Conservation (phyloP, 2,797 vertebrate genomes). For the Xenentodon cancila region DNA sequence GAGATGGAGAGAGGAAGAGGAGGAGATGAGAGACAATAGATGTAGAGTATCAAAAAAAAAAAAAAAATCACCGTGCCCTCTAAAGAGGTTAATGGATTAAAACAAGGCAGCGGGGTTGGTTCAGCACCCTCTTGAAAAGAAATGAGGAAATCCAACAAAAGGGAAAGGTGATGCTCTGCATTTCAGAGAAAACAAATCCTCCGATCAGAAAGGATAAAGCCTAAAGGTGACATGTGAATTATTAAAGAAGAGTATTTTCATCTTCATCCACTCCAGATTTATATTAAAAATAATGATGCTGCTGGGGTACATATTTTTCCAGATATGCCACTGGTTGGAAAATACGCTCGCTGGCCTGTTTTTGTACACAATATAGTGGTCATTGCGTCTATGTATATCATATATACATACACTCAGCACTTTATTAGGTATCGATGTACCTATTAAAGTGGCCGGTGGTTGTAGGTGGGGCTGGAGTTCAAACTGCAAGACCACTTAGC, state of each 20-base stretch:
- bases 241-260: slow-evolving; percentile 33
- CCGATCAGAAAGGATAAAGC: slow-evolving; percentile 40
- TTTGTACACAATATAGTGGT: too few relatives aligned
- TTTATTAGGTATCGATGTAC: too few relatives aligned
- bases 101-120: slow-evolving; percentile 50
- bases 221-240: slow-evolving; percentile 42
- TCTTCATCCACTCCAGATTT: slow-evolving; percentile 49
- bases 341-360: slow-evolving; percentile 2
- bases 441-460: too few relatives aligned
- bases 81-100: slow-evolving; percentile 69
- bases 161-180: slow-evolving; percentile 46
- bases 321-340: slow-evolving; percentile 68
- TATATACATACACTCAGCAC: too few relatives aligned
- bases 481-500: slow-evolving; percentile 72
- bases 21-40: slow-evolving; percentile 42
- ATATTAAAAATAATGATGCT: slow-evolving; percentile 43
- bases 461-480: slow-evolving; percentile 59
- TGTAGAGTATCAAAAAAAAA: slow-evolving; percentile 46
- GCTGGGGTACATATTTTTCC: slow-evolving; percentile 50
- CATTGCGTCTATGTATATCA: too few relatives aligned
- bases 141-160: slow-evolving; percentile 60
- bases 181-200: slow-evolving; percentile 56
- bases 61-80: slow-evolving; percentile 45
- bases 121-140: slow-evolving; percentile 41
- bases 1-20: slow-evolving; percentile 34